These are phyloP conservation scores for Alaudala cheleensis DNA, from an alignment of 2,113 vertebrate genomes.

Conservation along the genomic window DNA sequence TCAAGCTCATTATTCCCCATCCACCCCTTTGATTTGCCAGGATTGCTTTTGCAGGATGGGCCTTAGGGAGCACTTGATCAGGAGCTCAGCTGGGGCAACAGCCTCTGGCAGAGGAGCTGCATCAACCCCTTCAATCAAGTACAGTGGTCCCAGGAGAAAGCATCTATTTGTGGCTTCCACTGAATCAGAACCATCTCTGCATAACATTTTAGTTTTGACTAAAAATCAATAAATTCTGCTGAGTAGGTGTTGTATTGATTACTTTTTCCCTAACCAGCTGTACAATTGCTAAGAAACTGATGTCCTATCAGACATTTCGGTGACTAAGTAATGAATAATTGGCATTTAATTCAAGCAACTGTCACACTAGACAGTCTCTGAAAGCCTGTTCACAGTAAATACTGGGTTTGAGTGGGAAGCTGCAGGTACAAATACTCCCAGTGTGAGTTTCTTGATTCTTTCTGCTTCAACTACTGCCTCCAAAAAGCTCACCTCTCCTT, in stretches of 20 bases:
- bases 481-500: neutral
- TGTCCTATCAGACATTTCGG: neutral
- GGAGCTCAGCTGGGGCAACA: neutral
- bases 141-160: neutral
- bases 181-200: neutral
- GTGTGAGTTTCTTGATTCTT: conserved; percentile 13
- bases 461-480: neutral
- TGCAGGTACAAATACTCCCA: conserved; percentile 47
- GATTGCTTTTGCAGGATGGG: fast-evolving
- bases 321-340: conserved; percentile 57
- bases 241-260: conserved; percentile 56
- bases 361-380: conserved; percentile 16
- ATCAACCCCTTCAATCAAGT: neutral
- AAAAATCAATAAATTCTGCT: conserved; percentile 43
- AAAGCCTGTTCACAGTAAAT: conserved; percentile 44
- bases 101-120: neutral
- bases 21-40: neutral
- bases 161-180: neutral
- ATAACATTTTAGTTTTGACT: conserved; percentile 11
- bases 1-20: neutral
- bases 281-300: conserved; percentile 47
- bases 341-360: conserved; percentile 35
- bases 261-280: conserved; percentile 29
- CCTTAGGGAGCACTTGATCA: neutral
- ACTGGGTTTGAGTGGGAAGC: neutral